Conservation (phyloP, 2,888 invertebrate species). For the Margaritifera margaritifera region DNA sequence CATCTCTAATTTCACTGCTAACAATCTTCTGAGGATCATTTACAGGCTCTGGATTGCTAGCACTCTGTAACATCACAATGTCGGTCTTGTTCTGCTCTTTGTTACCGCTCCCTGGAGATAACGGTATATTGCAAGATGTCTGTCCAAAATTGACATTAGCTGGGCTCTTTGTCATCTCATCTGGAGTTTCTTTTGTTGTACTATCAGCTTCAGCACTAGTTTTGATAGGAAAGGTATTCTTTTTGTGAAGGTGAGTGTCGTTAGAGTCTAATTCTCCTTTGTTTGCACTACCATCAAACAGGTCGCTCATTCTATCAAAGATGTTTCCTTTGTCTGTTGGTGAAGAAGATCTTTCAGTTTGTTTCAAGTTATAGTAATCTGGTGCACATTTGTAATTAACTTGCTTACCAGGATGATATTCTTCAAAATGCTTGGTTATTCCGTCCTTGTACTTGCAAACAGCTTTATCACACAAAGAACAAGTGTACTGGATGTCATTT, state of each 20-base stretch:
- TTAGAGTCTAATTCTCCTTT: not conserved
- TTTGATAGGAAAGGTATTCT: slow-evolving; percentile 35
- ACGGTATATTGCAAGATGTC: too few relatives aligned
- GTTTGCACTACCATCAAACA: slow-evolving; percentile 18
- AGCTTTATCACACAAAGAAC: slow-evolving; percentile 52
- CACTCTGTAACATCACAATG: too few relatives aligned
- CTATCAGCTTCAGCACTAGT: slow-evolving; percentile 56
- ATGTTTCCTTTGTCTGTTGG: slow-evolving; percentile 42
- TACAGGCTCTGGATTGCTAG: too few relatives aligned
- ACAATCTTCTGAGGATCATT: too few relatives aligned
- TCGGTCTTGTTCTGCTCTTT: too few relatives aligned
- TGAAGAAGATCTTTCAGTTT: slow-evolving; percentile 18
- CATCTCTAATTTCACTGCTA: too few relatives aligned
- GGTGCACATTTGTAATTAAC: slow-evolving; percentile 49
- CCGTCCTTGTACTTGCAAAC: slow-evolving; percentile 36
- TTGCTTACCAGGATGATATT: slow-evolving; percentile 48
- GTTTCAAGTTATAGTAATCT: slow-evolving; percentile 44
- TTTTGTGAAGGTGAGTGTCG: not conserved
- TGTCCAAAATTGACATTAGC: too few relatives aligned
- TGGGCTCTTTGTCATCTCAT: not conserved
- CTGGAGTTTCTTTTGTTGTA: slow-evolving; percentile 38
- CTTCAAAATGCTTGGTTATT: slow-evolving; percentile 45
- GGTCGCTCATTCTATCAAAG: slow-evolving; percentile 46
- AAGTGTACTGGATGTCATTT: slow-evolving; percentile 47
- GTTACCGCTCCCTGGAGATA: not conserved